Evolutionary conservation across 2,888 invertebrate species (phyloP), one percentile per base, ranked within the genome.

Genomic region (Pristionchus maxplancki): DNA sequence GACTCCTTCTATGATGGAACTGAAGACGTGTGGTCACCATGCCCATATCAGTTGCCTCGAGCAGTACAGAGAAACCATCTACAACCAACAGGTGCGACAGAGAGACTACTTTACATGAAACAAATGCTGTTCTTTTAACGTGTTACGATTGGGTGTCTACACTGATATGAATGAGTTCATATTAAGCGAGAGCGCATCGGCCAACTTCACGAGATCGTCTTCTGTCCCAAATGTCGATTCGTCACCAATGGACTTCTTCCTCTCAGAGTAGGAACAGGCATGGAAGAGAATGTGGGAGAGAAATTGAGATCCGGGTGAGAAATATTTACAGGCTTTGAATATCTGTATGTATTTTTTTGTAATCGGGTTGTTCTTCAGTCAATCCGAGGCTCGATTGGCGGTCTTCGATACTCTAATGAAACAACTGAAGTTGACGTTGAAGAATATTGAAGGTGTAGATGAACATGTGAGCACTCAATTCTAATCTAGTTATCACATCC

Each of bases 1-100:
- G 24, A 48, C 44, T 50, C 67, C 86, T 24, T 53, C 81, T 17
- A 58, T 53, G 40, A 20, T 62, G 13, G 97, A 97, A 95, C 97
- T 97, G 87, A 97, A 97, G 95, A 97, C 98, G 1, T 99, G 99
- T 96, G 98, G 99, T 0, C 99, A 99, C 95, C 97, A 98, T 95
- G 96, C 99, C 89, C 99, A 99, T 96, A 96, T 98, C 93, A 97
- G 97, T 95, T 99, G 99, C 95, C 96, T 98, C 94, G 97, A 97
- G 95, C 97, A 97, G 0, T 99, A 99, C 96, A 96, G 98, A 93
- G 96, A 97, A 17, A 71, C 86, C 71, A 37, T 71, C 17, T 71
- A 34, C 71, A 37, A 17, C 20, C 64, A 37, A 13, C 37, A 37
- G 71, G 71, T 71, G 13, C 8, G 64, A n/a, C 28, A 31, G 13